Evolutionary conservation across 64 coral and sea anemone genomes (phyloP).

Genomic region (Acropora yongei): DNA sequence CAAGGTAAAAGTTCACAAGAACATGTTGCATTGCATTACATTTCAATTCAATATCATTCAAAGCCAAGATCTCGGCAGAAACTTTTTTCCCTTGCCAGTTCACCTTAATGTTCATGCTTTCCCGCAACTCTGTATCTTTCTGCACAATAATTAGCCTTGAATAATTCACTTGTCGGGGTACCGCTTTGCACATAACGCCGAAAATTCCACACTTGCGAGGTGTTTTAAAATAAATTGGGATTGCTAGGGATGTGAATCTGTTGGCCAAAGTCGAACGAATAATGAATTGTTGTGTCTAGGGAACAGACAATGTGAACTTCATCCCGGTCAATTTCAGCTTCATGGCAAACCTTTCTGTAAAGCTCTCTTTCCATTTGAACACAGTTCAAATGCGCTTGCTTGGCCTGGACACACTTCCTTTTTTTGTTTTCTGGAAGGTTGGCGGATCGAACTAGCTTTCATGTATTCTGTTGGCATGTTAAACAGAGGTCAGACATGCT

Average conservation of each 20-base stretch:
- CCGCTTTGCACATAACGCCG: not conserved
- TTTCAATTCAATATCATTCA: no score
- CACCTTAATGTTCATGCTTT: no score
- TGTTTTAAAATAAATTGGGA: not conserved
- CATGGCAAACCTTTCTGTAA: constrained; percentile 13
- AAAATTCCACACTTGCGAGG: no score
- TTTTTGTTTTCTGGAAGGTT: constrained; percentile 1
- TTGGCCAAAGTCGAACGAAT: not conserved
- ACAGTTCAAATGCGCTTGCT: constrained; percentile 46
- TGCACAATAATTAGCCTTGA: no score
- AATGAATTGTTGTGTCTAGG: not conserved
- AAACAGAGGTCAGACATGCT: constrained; percentile 21
- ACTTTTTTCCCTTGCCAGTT: no score
- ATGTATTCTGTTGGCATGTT: constrained; percentile 58
- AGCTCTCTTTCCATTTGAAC: not conserved
- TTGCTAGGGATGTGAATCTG: not conserved
- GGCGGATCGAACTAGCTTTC: constrained; percentile 17
- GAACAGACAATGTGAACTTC: not conserved
- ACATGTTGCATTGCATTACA: no score
- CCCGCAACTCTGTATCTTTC: no score
- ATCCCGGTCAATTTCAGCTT: constrained; percentile 1
- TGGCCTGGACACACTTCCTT: not conserved
- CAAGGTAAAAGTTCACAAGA: no score
- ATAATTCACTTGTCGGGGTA: not conserved
- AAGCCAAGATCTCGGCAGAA: no score